phyloP scores from a whole-genome alignment of 1,140 invertebrate genomes.

The Anadara kagoshimensis region DNA sequence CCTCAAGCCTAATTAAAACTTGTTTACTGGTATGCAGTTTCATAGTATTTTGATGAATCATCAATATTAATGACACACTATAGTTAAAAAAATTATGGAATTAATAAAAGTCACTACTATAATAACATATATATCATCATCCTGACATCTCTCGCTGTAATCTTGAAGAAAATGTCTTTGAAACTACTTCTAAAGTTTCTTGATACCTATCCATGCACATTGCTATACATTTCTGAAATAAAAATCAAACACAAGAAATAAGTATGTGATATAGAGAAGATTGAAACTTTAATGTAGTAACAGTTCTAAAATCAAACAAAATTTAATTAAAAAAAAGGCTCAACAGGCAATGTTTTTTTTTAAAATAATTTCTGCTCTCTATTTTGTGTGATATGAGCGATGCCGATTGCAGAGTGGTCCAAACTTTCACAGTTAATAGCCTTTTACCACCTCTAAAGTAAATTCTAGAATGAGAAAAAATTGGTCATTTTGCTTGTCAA shows the following conservation, averaged over 20 bases:
- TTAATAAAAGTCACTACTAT: not conserved
- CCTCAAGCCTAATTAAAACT: too few relatives aligned
- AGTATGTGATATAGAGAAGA: not conserved
- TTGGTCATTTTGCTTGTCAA: too few relatives aligned
- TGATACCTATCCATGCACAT: slow-evolving; percentile 99
- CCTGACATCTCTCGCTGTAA: slow-evolving; percentile 77
- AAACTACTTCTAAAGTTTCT: slow-evolving; percentile 95
- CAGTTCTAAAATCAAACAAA: not conserved
- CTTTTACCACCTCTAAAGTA: too few relatives aligned
- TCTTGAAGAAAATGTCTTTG: slow-evolving; percentile 86
- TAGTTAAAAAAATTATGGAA: too few relatives aligned
- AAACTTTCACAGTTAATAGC: too few relatives aligned
- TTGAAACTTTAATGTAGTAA: not conserved
- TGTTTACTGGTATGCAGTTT: too few relatives aligned
- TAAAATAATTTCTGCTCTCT: too few relatives aligned
- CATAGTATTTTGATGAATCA: too few relatives aligned
- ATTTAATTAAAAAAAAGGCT: not conserved
- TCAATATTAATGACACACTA: too few relatives aligned
- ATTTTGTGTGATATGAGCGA: too few relatives aligned
- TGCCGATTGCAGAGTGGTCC: too few relatives aligned
- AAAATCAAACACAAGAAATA: slow-evolving; percentile 36
- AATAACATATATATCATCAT: not conserved
- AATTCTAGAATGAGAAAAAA: too few relatives aligned
- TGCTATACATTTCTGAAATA: slow-evolving; percentile 92
- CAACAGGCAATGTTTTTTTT: not conserved